A percentile compares a stretch with the other conserved stretches of the same genome.
These are phyloP conservation scores for Pangasius larnaudii DNA, from an alignment of 2,797 vertebrate genomes.

Conservation along the genomic window DNA sequence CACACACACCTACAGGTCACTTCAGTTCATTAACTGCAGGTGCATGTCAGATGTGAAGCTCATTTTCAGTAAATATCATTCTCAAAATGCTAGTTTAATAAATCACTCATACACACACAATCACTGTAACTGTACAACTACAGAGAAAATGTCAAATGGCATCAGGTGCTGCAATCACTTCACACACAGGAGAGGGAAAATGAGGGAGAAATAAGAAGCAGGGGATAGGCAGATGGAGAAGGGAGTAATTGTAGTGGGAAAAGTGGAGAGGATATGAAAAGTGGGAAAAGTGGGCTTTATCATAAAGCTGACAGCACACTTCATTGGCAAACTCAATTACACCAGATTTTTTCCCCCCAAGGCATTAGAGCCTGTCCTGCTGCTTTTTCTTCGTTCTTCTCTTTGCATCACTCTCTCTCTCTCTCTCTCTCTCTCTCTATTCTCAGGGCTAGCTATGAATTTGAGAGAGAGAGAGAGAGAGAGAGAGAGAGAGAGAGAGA, in stretches of 20 bases:
- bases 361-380: constrained; percentile 49
- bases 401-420: not conserved
- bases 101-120: not conserved
- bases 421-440: not conserved
- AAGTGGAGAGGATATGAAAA: constrained; percentile 39
- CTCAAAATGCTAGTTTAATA: constrained; percentile 51
- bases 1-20: constrained; percentile 27
- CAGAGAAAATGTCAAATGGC: constrained; percentile 58
- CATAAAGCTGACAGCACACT: constrained; percentile 62
- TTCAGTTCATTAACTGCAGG: constrained; percentile 45
- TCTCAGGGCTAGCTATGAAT: not conserved
- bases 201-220: constrained; percentile 48
- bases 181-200: constrained; percentile 23
- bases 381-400: not conserved
- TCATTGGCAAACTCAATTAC: constrained; percentile 55
- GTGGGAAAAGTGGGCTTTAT: constrained; percentile 49
- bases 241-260: constrained; percentile 27
- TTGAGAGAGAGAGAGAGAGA: not conserved
- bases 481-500: not conserved
- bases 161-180: constrained; percentile 55
- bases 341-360: constrained; percentile 44
- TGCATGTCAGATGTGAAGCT: constrained; percentile 51
- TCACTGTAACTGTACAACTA: constrained; percentile 36
- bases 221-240: constrained; percentile 33
- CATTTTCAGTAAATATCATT: constrained; percentile 58